A percentile compares a stretch with the other conserved stretches of the same genome.
Evolutionary conservation across 2,888 invertebrate genomes (phyloP).

Genomic region (Villa cingulata): DNA sequence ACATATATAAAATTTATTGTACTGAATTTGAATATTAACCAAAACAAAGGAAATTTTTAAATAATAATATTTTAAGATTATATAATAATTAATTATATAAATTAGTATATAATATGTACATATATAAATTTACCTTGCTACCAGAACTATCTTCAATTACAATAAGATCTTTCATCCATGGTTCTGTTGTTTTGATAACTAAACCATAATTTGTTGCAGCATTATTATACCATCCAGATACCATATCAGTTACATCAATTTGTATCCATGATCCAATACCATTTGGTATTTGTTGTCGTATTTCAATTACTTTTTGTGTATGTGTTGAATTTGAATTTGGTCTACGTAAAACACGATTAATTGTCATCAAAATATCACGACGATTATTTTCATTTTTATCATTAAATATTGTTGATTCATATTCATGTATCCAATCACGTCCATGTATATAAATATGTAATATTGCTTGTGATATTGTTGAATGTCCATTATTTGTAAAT

Average conservation of each 20-base stretch:
- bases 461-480: conserved; percentile 26
- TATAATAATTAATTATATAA: too few species aligned
- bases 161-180: conserved; percentile 47
- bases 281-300: conserved; percentile 26
- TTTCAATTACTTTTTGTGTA: conserved; percentile 26
- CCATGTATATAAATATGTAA: conserved; percentile 31
- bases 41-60: too few species aligned
- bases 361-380: conserved; percentile 23
- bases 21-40: too few species aligned
- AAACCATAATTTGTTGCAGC: conserved; percentile 63
- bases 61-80: too few species aligned
- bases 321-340: conserved; percentile 22
- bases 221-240: conserved; percentile 62
- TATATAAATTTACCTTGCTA: neutral
- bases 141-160: conserved; percentile 43
- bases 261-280: conserved; percentile 47
- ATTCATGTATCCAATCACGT: conserved; percentile 26
- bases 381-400: conserved; percentile 9
- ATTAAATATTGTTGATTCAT: conserved; percentile 17
- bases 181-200: conserved; percentile 54
- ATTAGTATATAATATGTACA: too few species aligned
- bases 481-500: conserved; percentile 22
- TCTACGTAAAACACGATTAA: conserved; percentile 24
- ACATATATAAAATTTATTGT: too few species aligned
- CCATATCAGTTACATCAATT: conserved; percentile 59